Conservation (phyloP, 2,113 vertebrate genomes). For the Larimichthys crocea region DNA sequence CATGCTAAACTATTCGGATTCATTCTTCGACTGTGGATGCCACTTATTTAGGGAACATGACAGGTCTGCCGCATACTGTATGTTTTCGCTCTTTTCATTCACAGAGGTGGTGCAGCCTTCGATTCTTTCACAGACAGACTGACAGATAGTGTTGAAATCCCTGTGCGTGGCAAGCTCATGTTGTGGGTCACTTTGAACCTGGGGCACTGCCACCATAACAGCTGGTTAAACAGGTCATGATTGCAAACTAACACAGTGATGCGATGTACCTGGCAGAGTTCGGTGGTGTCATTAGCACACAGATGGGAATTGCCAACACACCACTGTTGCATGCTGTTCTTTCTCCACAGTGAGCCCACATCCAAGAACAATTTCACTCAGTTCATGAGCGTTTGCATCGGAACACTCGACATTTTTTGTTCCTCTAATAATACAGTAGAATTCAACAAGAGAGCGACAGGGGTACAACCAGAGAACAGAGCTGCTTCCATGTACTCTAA, state of each 20-base stretch:
- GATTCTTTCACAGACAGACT: background rate
- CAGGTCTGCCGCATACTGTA: background rate
- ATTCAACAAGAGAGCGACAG: too few relatives aligned
- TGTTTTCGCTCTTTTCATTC: background rate
- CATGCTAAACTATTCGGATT: background rate
- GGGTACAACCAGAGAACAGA: too few relatives aligned
- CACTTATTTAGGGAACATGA: conserved; percentile 11
- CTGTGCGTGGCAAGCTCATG: background rate
- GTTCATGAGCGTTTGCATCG: background rate
- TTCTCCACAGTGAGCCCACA: background rate
- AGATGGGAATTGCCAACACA: conserved; percentile 9
- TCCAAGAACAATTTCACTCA: background rate
- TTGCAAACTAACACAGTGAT: background rate
- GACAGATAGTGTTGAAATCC: conserved; percentile 6
- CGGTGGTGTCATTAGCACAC: background rate
- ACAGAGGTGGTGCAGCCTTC: background rate
- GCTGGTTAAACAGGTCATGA: background rate
- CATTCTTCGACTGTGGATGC: background rate
- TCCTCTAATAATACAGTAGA: too few relatives aligned
- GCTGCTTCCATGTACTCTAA: too few relatives aligned
- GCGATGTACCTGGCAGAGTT: background rate
- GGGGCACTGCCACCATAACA: background rate
- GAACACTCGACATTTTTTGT: too few relatives aligned
- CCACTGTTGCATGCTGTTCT: conserved; percentile 4
- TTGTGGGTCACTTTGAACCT: background rate